Conservation (phyloP, 2,113 vertebrate genomes). For the Eurystomus gularis region DNA sequence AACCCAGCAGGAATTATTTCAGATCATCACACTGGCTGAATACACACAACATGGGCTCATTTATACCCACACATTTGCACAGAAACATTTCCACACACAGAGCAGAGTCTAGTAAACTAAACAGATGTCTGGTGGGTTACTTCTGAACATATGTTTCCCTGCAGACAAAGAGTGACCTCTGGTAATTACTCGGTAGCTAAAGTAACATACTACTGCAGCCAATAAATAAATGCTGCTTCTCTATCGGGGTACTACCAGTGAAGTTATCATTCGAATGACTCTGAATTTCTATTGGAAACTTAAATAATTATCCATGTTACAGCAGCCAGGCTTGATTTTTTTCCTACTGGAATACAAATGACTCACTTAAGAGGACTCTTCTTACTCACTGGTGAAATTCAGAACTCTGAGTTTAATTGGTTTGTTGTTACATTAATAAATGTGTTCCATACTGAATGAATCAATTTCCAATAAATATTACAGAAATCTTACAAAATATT, state of each 20-base stretch:
- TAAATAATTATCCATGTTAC: neutral
- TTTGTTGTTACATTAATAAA: neutral
- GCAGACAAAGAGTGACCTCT: neutral
- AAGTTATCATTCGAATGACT: neutral
- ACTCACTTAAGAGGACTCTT: neutral
- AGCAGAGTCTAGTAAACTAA: neutral
- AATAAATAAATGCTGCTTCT: neutral
- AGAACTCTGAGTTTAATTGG: neutral
- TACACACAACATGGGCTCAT: neutral
- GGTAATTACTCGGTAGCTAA: neutral
- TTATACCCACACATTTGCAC: neutral
- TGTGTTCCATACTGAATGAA: accelerated
- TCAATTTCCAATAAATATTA: neutral
- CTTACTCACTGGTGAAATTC: neutral
- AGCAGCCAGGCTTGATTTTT: neutral
- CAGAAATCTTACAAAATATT: neutral
- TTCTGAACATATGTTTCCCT: neutral
- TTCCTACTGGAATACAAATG: neutral
- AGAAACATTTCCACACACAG: neutral
- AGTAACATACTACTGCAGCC: neutral
- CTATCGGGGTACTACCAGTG: neutral
- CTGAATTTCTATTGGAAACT: neutral
- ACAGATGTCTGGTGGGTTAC: neutral
- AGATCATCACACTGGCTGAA: neutral
- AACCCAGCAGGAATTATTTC: neutral